Conservation (phyloP, 2,797 vertebrate genomes). For the Etheostoma perlongum region DNA sequence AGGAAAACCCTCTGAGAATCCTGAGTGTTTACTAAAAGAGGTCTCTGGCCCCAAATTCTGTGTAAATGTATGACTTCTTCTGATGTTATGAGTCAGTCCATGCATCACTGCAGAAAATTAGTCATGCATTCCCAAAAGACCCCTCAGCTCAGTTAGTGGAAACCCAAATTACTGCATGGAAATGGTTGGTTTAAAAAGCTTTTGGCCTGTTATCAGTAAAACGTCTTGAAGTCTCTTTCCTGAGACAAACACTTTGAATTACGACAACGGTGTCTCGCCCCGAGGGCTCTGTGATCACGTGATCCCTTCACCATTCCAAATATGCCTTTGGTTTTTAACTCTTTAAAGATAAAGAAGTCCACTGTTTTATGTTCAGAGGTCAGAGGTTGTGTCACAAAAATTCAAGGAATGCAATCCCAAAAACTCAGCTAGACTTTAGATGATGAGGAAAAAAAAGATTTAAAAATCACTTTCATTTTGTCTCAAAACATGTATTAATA, state of each 20-base stretch:
- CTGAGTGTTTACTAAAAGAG: slow-evolving; percentile 54
- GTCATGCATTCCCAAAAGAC: slow-evolving; percentile 45
- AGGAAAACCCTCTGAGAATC: slow-evolving; percentile 69
- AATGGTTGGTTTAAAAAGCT: slow-evolving; percentile 15
- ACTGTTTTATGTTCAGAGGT: background rate
- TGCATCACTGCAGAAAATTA: slow-evolving; percentile 47
- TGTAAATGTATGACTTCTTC: slow-evolving; percentile 29
- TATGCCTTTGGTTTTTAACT: background rate
- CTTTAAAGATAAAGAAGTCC: slow-evolving; percentile 3
- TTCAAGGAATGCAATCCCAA: background rate
- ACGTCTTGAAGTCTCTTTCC: slow-evolving; percentile 17
- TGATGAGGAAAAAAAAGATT: background rate
- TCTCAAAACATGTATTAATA: background rate
- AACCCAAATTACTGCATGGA: slow-evolving; percentile 30
- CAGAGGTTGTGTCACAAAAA: background rate
- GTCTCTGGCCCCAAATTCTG: slow-evolving; percentile 21
- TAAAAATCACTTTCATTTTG: background rate
- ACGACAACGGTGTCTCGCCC: slow-evolving; percentile 26
- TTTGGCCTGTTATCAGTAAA: slow-evolving; percentile 41
- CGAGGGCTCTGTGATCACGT: slow-evolving; percentile 32
- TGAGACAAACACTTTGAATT: slow-evolving; percentile 45
- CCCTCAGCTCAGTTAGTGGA: slow-evolving; percentile 13
- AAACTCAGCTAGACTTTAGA: background rate
- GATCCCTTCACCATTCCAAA: slow-evolving; percentile 30
- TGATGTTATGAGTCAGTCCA: slow-evolving; percentile 39